phyloP scores from a whole-genome alignment of 1,140 invertebrate species.

The Arctopsyche grandis region DNA sequence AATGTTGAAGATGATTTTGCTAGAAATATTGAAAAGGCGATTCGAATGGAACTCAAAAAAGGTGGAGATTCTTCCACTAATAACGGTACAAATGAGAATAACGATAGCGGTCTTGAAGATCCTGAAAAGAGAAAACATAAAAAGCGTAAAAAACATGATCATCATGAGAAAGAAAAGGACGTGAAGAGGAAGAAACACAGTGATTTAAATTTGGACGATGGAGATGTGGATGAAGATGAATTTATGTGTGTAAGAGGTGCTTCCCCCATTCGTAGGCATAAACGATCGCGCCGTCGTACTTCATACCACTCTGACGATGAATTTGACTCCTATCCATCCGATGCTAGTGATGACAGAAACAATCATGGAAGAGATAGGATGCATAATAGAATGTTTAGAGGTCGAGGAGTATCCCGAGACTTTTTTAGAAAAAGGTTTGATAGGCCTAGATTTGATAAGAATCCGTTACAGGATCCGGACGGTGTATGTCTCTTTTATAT shows the following conservation, averaged over 20 bases:
- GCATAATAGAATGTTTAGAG: neutral
- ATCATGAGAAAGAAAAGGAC: slow-evolving; percentile 60
- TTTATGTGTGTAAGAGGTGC: slow-evolving; percentile 82
- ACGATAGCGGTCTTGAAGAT: slow-evolving; percentile 61
- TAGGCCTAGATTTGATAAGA: slow-evolving; percentile 59
- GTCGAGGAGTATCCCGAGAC: slow-evolving; percentile 50
- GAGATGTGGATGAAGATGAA: slow-evolving; percentile 79
- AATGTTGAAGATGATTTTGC: slow-evolving; percentile 77
- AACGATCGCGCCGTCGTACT: slow-evolving; percentile 50
- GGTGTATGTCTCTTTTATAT: slow-evolving; percentile 82
- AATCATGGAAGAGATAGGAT: slow-evolving; percentile 59
- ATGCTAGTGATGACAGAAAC: slow-evolving; percentile 64
- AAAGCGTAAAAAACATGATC: slow-evolving; percentile 65
- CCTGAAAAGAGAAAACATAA: slow-evolving; percentile 64
- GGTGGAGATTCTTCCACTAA: slow-evolving; percentile 63
- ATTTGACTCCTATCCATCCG: slow-evolving; percentile 67
- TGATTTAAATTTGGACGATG: slow-evolving; percentile 65
- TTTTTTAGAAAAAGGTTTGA: slow-evolving; percentile 53
- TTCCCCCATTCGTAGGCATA: slow-evolving; percentile 67
- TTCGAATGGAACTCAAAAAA: slow-evolving; percentile 73
- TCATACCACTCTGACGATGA: slow-evolving; percentile 58
- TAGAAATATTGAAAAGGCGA: slow-evolving; percentile 78
- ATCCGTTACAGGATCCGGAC: slow-evolving; percentile 71
- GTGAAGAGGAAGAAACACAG: slow-evolving; percentile 65
- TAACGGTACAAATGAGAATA: slow-evolving; percentile 59